Evolutionary conservation across 30 jellyfish, hydroid and myxozoan genomes (phyloP).

Genomic region (Cassiopea xamachana): DNA sequence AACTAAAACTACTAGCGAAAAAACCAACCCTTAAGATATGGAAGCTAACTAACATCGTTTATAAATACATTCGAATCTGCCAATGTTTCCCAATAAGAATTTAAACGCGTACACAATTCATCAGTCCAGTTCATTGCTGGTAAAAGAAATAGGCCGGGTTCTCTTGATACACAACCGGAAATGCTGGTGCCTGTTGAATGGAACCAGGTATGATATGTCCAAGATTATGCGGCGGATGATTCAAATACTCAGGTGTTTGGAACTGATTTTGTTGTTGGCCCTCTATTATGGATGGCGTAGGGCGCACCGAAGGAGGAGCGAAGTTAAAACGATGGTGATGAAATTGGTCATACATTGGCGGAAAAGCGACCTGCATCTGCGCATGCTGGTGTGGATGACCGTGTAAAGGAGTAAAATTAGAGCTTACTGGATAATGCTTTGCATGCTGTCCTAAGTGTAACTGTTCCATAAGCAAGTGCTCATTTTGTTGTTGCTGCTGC

Average conservation of each 20-base stretch:
- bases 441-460: slow-evolving; percentile 39
- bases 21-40: background rate
- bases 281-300: slow-evolving; percentile 48
- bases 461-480: slow-evolving; percentile 43
- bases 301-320: slow-evolving; percentile 58
- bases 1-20: background rate
- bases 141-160: slow-evolving; percentile 72
- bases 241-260: slow-evolving; percentile 58
- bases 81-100: slow-evolving; percentile 1
- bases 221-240: slow-evolving; percentile 49
- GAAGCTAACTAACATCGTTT: background rate
- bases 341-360: slow-evolving; percentile 74
- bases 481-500: slow-evolving; percentile 63
- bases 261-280: slow-evolving; percentile 49
- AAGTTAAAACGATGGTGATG: slow-evolving; percentile 47
- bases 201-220: slow-evolving; percentile 63
- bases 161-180: slow-evolving; percentile 69
- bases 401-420: slow-evolving; percentile 49
- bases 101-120: slow-evolving; percentile 38
- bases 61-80: background rate
- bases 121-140: slow-evolving; percentile 43
- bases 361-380: slow-evolving; percentile 61
- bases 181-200: slow-evolving; percentile 68
- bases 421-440: slow-evolving; percentile 23
- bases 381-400: slow-evolving; percentile 70